Conservation (phyloP, 2,797 vertebrate genomes). For the Graptemys geographica region DNA sequence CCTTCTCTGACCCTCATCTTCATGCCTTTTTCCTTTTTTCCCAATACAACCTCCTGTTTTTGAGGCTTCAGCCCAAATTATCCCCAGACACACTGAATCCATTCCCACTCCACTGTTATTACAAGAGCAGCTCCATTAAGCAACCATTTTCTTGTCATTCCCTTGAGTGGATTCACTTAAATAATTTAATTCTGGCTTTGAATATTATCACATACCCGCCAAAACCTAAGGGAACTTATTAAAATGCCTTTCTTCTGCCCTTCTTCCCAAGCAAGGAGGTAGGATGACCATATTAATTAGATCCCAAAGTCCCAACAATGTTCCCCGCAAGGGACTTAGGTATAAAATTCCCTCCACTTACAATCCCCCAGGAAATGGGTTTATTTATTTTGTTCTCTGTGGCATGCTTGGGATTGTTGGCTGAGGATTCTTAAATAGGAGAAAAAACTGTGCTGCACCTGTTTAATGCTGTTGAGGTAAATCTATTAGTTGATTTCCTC, state of each 20-base stretch:
- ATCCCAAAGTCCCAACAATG: slow-evolving; percentile 42
- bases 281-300: slow-evolving; percentile 44
- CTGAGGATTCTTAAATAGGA: background rate
- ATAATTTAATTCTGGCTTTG: slow-evolving; percentile 34
- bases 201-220: slow-evolving; percentile 28
- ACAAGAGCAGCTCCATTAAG: slow-evolving; percentile 9
- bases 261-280: slow-evolving; percentile 42
- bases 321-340: slow-evolving; percentile 13
- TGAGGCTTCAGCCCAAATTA: background rate
- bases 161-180: background rate
- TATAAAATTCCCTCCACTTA: background rate
- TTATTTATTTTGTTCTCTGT: slow-evolving; percentile 34
- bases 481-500: slow-evolving; percentile 39
- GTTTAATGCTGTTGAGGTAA: slow-evolving; percentile 19
- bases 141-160: slow-evolving; percentile 17
- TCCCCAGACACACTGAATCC: background rate
- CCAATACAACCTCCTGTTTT: background rate
- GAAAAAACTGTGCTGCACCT: slow-evolving; percentile 27
- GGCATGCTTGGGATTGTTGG: slow-evolving; percentile 4
- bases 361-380: background rate
- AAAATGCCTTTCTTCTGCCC: slow-evolving; percentile 38
- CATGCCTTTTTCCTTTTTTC: background rate
- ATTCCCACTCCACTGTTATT: background rate
- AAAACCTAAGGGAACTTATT: slow-evolving; percentile 48
- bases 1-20: background rate